Conservation (phyloP, 2,113 vertebrate species). For the Coracopsis vasa region DNA sequence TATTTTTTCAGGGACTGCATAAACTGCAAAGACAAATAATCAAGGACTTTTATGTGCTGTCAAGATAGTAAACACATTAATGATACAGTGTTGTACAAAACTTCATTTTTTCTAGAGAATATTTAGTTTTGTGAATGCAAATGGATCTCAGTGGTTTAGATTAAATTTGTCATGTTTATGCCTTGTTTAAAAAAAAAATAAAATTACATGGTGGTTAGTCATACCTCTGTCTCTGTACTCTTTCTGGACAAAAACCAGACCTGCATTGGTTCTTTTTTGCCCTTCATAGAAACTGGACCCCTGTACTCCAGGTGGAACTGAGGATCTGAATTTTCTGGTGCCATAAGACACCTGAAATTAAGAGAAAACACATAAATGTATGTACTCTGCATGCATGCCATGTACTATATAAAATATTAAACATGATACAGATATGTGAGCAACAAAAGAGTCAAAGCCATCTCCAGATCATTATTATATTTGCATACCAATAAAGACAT, state of each 20-base stretch:
- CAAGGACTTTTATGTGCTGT: neutral
- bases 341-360: conserved; percentile 89
- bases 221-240: conserved; percentile 76
- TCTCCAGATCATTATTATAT: neutral
- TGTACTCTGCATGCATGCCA: neutral
- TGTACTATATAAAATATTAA: neutral
- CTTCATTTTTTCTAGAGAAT: conserved; percentile 3
- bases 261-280: conserved; percentile 98
- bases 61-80: conserved; percentile 5
- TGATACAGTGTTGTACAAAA: neutral
- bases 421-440: neutral
- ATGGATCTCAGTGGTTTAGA: conserved; percentile 18
- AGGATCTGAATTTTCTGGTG: conserved; percentile 91
- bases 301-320: conserved; percentile 92
- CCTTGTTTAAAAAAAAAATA: neutral
- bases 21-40: conserved; percentile 12
- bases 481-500: neutral
- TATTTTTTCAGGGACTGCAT: conserved; percentile 17
- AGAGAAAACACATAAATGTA: neutral
- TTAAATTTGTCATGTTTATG: conserved; percentile 8
- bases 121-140: conserved; percentile 51
- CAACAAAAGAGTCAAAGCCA: neutral
- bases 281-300: conserved; percentile 96
- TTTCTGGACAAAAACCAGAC: conserved; percentile 97
- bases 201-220: conserved; percentile 30